Evolutionary conservation across 2,888 invertebrate genomes (phyloP).

Genomic region (Drosophila multiciliata): DNA sequence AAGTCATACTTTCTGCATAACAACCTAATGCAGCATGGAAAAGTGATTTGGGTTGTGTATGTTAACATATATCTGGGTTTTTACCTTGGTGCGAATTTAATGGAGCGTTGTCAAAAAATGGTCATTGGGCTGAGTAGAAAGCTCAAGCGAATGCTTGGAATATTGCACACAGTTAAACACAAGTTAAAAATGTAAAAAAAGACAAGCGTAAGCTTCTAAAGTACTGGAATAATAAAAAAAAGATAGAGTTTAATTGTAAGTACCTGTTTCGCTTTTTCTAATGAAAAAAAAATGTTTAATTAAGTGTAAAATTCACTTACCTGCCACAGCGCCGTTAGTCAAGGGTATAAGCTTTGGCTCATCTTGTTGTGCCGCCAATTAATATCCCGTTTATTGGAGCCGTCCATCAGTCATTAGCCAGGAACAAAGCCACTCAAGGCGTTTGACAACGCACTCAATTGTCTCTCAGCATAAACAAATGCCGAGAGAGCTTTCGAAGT

Average conservation of each 20-base stretch:
- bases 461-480: slow-evolving; percentile 15
- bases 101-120: slow-evolving; percentile 34
- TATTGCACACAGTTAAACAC: slow-evolving; percentile 36
- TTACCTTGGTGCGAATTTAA: slow-evolving; percentile 24
- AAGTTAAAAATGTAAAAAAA: neutral
- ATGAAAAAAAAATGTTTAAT: slow-evolving; percentile 13
- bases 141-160: slow-evolving; percentile 42
- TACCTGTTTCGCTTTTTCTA: neutral
- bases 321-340: slow-evolving; percentile 5
- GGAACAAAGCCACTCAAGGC: slow-evolving; percentile 34
- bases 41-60: neutral
- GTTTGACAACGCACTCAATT: slow-evolving; percentile 41
- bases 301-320: slow-evolving; percentile 6
- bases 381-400: slow-evolving; percentile 34
- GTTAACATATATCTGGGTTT: neutral
- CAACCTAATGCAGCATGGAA: neutral
- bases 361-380: slow-evolving; percentile 30
- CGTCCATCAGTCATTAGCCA: slow-evolving; percentile 9
- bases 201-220: neutral
- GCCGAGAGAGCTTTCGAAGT: slow-evolving; percentile 58
- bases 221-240: neutral
- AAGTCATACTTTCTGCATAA: neutral
- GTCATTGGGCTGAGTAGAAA: slow-evolving; percentile 41
- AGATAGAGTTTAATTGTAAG: neutral
- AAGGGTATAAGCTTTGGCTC: slow-evolving; percentile 34